phyloP scores from a whole-genome alignment of 2,888 invertebrate species.

The Pterostichus niger region DNA sequence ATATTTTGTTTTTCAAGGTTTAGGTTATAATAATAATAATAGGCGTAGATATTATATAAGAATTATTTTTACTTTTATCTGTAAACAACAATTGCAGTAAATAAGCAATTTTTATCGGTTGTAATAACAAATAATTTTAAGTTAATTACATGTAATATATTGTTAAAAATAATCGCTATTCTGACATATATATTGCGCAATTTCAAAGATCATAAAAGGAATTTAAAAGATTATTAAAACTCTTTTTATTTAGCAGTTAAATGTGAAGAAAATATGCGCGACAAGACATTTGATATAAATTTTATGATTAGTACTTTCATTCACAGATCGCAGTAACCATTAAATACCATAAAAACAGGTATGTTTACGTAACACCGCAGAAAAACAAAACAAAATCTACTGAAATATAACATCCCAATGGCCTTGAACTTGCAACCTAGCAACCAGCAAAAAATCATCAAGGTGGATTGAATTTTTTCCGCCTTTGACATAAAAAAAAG shows the following conservation, averaged over 20 bases:
- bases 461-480: constrained; percentile 50
- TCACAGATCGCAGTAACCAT: background rate
- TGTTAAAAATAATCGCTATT: background rate
- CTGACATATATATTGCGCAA: background rate
- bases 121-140: background rate
- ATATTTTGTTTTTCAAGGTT: too few species aligned
- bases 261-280: background rate
- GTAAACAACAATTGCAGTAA: background rate
- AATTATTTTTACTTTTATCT: background rate
- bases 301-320: constrained; percentile 10
- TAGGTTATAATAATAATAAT: background rate
- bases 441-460: constrained; percentile 33
- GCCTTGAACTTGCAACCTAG: constrained; percentile 55
- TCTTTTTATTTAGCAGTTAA: background rate
- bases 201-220: background rate
- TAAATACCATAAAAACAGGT: constrained; percentile 14
- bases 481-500: constrained; percentile 22
- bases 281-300: background rate
- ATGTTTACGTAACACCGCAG: background rate
- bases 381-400: constrained; percentile 34
- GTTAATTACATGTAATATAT: background rate
- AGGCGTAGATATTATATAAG: background rate
- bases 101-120: background rate
- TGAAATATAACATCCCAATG: constrained; percentile 30
- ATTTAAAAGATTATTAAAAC: background rate